Evolutionary conservation across 2,113 vertebrate species (phyloP), one percentile per base, ranked within the genome.

Genomic region (Enhydra lutris): DNA sequence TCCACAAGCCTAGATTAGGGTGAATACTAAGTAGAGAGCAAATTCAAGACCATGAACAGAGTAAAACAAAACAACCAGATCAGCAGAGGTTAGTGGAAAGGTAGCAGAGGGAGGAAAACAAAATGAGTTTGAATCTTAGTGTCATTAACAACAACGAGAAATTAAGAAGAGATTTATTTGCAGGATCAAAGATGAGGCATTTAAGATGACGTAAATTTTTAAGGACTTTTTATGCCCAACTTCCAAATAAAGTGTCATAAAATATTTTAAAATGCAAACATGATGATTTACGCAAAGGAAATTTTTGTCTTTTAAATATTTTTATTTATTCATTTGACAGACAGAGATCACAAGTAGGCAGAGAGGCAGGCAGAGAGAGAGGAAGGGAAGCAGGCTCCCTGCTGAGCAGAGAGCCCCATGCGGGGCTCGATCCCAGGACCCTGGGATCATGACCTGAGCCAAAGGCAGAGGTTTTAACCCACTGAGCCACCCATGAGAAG

Each of bases 401-500:
- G 52, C 52, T 55, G 52, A 55, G 52, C 52, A 55, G 52, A 55
- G 52, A 55, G 52, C 52, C 52, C 5, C 1, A 55, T 55, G 52
- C 17, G 0, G 15, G 52, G 52, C 52, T 55, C 15, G 5, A 55
- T 55, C 17, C 52, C 15, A 55, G 52, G 52, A 55, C 52, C 15
- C 52, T 55, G 52, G 52, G 52, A 55, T 55, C 15, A 55, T 18
- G 52, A 18, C 52, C 52, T 55, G 52, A 18, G 17, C 52, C 52
- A 4, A 55, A 55, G 52, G 52, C 52, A 55, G 52, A 55, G 15
- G 52, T 4, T 55, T 17, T 55, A 55, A 55, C 15, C 52, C 52
- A 55, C 52, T 55, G 52, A 55, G 52, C 52, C 52, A 52, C 52
- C 52, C 52, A 18, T 98, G 95, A 87, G 83, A 97, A 96, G 97